Evolutionary conservation across 2,113 vertebrate species (phyloP).

Genomic region (rabbit (Oryctolagus cuniculus)): DNA sequence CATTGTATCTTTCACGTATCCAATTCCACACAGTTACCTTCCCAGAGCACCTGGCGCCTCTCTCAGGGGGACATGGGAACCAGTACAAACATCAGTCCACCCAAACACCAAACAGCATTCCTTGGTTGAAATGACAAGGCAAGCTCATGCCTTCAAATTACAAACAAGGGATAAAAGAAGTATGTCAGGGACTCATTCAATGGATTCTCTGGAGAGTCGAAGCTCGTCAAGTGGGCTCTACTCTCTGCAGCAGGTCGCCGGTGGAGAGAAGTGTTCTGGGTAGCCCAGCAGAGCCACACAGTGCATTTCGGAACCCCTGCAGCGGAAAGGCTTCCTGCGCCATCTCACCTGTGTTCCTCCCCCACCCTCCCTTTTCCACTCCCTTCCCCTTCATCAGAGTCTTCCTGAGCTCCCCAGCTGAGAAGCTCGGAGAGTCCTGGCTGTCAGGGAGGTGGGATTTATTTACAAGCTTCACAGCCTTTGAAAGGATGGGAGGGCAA

Average conservation of each 20-base stretch:
- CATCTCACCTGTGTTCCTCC: background rate
- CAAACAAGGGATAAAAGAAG: constrained; percentile 62
- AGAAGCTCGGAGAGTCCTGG: background rate
- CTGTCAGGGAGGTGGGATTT: background rate
- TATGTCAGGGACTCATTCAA: constrained; percentile 54
- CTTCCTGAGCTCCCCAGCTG: background rate
- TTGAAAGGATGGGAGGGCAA: background rate
- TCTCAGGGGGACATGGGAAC: background rate
- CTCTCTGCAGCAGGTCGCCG: background rate
- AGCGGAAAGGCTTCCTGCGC: background rate
- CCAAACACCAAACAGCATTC: background rate
- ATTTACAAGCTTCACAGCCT: background rate
- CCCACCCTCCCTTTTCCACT: background rate
- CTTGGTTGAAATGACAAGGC: constrained; percentile 48
- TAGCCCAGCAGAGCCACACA: background rate
- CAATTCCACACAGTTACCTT: background rate
- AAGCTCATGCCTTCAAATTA: constrained; percentile 66
- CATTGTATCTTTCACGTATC: background rate
- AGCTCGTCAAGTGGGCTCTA: background rate
- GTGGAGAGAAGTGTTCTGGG: background rate
- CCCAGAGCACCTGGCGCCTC: background rate
- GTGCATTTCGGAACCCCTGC: background rate
- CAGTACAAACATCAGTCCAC: background rate
- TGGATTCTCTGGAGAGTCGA: constrained; percentile 44
- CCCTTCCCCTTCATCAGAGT: background rate